Percentiles rank a stretch among this genome's conserved stretches.
These are phyloP conservation scores for Molossus molossus DNA, from an alignment of 2,797 vertebrate genomes.

Conservation along the genomic window DNA sequence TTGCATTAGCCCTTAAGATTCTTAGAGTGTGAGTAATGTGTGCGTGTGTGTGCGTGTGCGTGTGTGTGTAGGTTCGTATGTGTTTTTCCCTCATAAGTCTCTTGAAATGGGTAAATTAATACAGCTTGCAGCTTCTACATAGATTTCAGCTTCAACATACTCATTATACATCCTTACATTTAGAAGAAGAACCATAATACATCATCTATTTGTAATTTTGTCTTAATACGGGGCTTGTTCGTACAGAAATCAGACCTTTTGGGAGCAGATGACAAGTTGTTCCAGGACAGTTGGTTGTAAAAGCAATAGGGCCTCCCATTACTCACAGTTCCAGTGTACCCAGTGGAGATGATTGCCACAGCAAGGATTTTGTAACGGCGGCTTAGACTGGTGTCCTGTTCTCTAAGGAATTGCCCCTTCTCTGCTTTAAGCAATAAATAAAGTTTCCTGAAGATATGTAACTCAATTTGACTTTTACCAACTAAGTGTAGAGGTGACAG, in stretches of 20 bases:
- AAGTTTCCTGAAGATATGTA: neutral
- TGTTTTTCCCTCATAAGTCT: neutral
- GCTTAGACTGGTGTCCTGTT: neutral
- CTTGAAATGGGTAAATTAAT: neutral
- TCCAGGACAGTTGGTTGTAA: neutral
- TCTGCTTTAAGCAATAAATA: conserved; percentile 53
- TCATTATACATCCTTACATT: neutral
- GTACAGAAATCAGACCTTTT: neutral
- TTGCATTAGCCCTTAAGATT: neutral
- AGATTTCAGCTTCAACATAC: neutral
- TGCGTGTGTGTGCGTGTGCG: too few species aligned
- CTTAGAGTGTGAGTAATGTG: neutral
- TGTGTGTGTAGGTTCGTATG: neutral
- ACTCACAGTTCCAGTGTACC: too few species aligned
- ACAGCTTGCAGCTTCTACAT: neutral
- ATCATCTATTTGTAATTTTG: neutral
- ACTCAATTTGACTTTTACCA: conserved; percentile 23
- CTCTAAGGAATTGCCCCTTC: conserved; percentile 48
- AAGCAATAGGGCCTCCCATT: neutral
- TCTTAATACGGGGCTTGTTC: neutral
- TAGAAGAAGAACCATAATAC: neutral
- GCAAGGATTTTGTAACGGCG: neutral
- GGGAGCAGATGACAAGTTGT: neutral
- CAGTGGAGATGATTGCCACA: neutral
- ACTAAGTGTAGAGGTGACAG: neutral